Base-by-base conservation (phyloP, 37 sponge, comb jelly and placozoan species). In the Dysidea cf. avara region DNA sequence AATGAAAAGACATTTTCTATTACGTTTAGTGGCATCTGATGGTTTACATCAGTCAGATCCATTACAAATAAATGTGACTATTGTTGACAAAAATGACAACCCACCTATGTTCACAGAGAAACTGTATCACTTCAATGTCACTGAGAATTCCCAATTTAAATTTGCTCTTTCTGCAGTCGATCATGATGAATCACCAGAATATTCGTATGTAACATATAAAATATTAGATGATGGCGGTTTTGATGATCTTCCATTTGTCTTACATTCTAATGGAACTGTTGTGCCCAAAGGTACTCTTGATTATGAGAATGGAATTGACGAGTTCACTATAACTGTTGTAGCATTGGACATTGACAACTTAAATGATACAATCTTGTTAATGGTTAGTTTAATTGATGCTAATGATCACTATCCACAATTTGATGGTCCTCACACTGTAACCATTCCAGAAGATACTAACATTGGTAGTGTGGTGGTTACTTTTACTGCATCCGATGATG, bases 321-420 rank as follows among this genome's bases (percentile, higher is more conserved):
- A 86, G 48, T 62, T 86, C 32, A 56, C 24, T n/a, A 66, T 86
- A 40, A 39, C 66, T 35, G 80, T 78, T 0, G 31, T 43, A 12
- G 64, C 68, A 28, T 54, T 25, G 12, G 75, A 79, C 3, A 53
- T 68, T 35, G 46, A 43, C 9, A 43, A 43, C 46, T 43, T 43
- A 9, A 43, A 43, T 43, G 46, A 43, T 43, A 43, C 46, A 5
- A 9, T 9, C 9, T 12, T 9, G 9, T 43, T 43, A 12, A 12
- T 12, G 5, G 66, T 86, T 18, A 67, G 36, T 0, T 26, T 86
- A 0, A 24, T 79, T 11, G 79, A 78, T 61, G 74, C 65, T 55
- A 86, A 86, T 66, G 86, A 86, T 63, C 22, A 76, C 28, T 36
- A 72, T 24, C 86, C 86, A 3, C 38, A 55, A 52, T 86, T 86